Base-by-base conservation (phyloP, 2,113 vertebrate species). In the Rhinichthys klamathensis region DNA sequence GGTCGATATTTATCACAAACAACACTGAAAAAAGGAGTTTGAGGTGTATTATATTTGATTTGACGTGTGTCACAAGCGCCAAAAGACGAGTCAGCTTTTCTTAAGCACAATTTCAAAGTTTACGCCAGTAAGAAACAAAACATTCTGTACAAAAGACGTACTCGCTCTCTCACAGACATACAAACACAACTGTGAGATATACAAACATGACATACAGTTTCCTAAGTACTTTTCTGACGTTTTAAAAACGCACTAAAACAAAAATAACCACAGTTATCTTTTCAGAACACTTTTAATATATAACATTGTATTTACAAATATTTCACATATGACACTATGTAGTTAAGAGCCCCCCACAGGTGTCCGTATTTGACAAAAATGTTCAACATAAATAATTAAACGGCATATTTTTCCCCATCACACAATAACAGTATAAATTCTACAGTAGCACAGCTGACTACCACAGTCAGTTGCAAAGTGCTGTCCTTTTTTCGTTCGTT, bases 201-300 rank as follows among this genome's bases (percentile, higher is more conserved):
- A 60, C 13, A 80, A 44, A 60, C 16, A 32, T 58, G 25, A 54
- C 44, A 46, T n/a, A 74, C 25, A 54, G 30, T 76, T 73, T 25
- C 38, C 6, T 46, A 0, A 3, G 4, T 41, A 38, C 67, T 72
- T 72, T 41, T 69, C 8, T 32, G 16, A 79, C 21, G 12, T 41
- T 49, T 46, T n/a, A 80, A 65, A 80, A 61, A 60, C 21, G 25
- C 9, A 51, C 25, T 46, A 69, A 82, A 73, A 76, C 18, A 74
- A 38, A 51, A 35, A 41, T 2, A 60, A 72, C 23, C 72, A 30
- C 11, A 3, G 27, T 70, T 54, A 76, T 79, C 54, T 89, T 87
- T 89, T 89, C 85, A 87, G 78, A 89, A 89, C 88, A 89, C 85
- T 87, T 89, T 89, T 87, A 89, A 87, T 89, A 89, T 89, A 89